Evolutionary conservation across 2,797 vertebrate species (phyloP).

Genomic region (Argyrosomus regius): DNA sequence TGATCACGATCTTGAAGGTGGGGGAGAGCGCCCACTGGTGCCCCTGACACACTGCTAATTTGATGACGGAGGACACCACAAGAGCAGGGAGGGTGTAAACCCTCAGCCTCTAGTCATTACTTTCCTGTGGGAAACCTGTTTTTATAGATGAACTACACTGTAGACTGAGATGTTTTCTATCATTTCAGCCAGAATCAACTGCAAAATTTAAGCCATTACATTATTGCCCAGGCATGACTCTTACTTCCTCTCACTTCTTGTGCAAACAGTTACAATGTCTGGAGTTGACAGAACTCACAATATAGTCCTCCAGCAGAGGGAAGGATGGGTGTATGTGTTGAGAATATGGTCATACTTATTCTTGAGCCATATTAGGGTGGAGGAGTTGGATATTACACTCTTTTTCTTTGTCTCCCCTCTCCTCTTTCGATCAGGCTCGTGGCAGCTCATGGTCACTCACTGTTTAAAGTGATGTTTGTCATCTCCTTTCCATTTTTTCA

Average conservation of each 20-base stretch:
- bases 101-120: conserved; percentile 39
- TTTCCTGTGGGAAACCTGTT: conserved; percentile 33
- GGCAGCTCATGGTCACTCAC: neutral
- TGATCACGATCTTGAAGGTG: conserved; percentile 2
- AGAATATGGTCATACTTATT: neutral
- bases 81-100: conserved; percentile 39
- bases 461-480: conserved; percentile 7
- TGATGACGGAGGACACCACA: conserved; percentile 18
- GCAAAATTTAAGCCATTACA: conserved; percentile 44
- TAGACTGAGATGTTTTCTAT: conserved; percentile 23
- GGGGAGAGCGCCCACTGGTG: conserved; percentile 6
- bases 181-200: conserved; percentile 17
- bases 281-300: neutral
- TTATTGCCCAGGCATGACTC: neutral
- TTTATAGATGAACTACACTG: conserved; percentile 30
- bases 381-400: conserved; percentile 15
- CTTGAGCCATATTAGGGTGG: conserved; percentile 35
- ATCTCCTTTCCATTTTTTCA: conserved; percentile 10
- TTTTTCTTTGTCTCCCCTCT: neutral
- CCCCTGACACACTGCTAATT: conserved; percentile 10
- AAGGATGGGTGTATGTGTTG: conserved; percentile 6
- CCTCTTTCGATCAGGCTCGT: conserved; percentile 6
- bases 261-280: conserved; percentile 1
- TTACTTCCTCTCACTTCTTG: neutral
- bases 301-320: conserved; percentile 50